phyloP scores from a whole-genome alignment of 1,140 invertebrate species.

The Ostrea denselamellosa region DNA sequence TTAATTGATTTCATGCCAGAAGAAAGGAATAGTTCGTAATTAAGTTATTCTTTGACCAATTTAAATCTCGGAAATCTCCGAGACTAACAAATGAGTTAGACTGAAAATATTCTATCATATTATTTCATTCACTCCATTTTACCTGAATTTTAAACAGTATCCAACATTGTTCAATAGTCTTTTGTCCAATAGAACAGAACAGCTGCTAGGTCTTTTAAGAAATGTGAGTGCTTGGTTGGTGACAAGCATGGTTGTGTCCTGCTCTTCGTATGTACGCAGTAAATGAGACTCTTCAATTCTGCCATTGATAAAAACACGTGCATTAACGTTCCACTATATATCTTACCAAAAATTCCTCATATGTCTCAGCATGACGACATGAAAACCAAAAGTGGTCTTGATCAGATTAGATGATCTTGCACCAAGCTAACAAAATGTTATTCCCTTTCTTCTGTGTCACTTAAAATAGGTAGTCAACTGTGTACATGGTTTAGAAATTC shows the following conservation, averaged over 20 bases:
- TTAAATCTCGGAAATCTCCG: too few species aligned
- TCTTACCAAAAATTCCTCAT: conserved; percentile 45
- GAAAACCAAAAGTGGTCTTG: conserved; percentile 54
- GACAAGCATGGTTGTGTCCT: neutral
- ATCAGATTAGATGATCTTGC: conserved; percentile 47
- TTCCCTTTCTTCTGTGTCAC: conserved; percentile 48
- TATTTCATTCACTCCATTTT: too few species aligned
- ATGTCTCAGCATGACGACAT: conserved; percentile 43
- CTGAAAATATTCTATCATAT: too few species aligned
- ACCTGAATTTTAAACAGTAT: conserved; percentile 37
- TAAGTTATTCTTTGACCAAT: too few species aligned
- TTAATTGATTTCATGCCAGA: too few species aligned
- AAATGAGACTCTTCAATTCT: neutral
- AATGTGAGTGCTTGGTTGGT: neutral
- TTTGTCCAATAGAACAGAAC: too few species aligned
- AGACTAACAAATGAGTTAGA: too few species aligned
- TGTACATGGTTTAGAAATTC: too few species aligned
- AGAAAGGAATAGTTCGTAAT: too few species aligned
- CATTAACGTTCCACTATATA: neutral
- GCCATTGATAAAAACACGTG: too few species aligned
- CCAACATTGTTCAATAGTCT: too few species aligned
- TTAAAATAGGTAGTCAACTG: conserved; percentile 10
- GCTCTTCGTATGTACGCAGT: neutral
- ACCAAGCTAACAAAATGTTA: conserved; percentile 17
- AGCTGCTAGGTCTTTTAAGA: too few species aligned